Percentiles rank a stretch among this genome's conserved stretches.
Conservation (phyloP, 2,113 vertebrate genomes). For the Phainopepla nitens region DNA sequence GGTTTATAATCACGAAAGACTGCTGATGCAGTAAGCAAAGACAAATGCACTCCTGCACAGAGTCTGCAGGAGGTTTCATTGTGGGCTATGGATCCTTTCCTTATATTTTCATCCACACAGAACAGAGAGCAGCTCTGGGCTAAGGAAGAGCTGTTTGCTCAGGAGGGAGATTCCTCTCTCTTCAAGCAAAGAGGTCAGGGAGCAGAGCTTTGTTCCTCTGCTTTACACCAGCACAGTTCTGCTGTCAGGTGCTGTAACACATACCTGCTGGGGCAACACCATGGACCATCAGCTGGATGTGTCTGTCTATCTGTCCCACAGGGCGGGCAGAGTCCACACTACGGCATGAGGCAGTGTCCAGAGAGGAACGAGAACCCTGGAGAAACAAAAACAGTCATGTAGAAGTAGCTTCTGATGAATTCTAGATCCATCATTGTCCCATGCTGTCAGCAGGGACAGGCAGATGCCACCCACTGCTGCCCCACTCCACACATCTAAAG, state of each 20-base stretch:
- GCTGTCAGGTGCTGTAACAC: not conserved
- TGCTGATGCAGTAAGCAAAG: not conserved
- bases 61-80: not conserved
- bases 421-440: not conserved
- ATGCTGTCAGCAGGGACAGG: not conserved
- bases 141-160: not conserved
- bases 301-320: slow-evolving; percentile 93
- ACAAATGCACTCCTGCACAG: not conserved
- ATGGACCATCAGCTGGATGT: slow-evolving; percentile 94
- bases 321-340: slow-evolving; percentile 82
- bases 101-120: not conserved
- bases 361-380: slow-evolving; percentile 81
- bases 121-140: not conserved
- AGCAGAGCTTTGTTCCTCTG: not conserved
- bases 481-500: not conserved
- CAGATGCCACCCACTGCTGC: not conserved
- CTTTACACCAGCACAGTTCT: not conserved
- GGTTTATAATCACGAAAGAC: not conserved
- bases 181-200: not conserved
- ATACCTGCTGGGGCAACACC: slow-evolving; percentile 91
- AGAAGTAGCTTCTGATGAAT: not conserved
- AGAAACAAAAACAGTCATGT: not conserved
- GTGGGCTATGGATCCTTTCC: not conserved
- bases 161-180: not conserved
- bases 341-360: slow-evolving; percentile 70